These are phyloP conservation scores for Papilio aristodemus DNA, from an alignment of 1,140 invertebrate genomes.

Conservation along the genomic window DNA sequence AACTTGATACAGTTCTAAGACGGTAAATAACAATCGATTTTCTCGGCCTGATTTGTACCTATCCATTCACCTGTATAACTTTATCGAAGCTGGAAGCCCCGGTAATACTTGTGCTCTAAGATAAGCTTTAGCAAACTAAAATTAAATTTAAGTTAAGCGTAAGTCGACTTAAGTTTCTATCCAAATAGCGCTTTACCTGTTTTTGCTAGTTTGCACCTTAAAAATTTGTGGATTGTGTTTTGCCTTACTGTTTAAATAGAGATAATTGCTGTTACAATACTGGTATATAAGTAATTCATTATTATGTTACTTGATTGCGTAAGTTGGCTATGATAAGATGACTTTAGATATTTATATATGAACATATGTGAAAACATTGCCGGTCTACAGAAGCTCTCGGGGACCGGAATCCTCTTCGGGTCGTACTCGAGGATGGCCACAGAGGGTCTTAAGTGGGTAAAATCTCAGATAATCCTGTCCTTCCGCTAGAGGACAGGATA, in stretches of 20 bases:
- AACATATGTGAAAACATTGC: no score
- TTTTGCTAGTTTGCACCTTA: slow-evolving; percentile 25
- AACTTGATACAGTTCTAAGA: background rate
- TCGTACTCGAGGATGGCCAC: no score
- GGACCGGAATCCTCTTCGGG: no score
- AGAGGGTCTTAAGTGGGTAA: no score
- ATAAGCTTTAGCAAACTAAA: slow-evolving; percentile 33
- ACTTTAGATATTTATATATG: no score
- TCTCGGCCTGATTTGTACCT: slow-evolving; percentile 56
- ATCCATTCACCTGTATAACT: slow-evolving; percentile 54
- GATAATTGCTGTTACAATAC: background rate
- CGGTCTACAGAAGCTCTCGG: no score
- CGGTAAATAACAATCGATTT: slow-evolving; percentile 53
- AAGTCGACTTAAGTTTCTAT: slow-evolving; percentile 34
- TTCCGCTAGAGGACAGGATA: no score
- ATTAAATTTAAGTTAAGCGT: slow-evolving; percentile 31
- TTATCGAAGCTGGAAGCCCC: slow-evolving; percentile 34
- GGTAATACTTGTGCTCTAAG: slow-evolving; percentile 32
- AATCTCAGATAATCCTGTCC: no score
- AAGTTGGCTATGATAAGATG: no score
- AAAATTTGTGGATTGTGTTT: background rate
- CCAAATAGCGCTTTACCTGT: slow-evolving; percentile 32
- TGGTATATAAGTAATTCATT: background rate
- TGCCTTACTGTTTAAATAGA: background rate
- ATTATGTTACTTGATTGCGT: background rate